Conservation (phyloP, 2,888 invertebrate species). For the Thyatira batis region DNA sequence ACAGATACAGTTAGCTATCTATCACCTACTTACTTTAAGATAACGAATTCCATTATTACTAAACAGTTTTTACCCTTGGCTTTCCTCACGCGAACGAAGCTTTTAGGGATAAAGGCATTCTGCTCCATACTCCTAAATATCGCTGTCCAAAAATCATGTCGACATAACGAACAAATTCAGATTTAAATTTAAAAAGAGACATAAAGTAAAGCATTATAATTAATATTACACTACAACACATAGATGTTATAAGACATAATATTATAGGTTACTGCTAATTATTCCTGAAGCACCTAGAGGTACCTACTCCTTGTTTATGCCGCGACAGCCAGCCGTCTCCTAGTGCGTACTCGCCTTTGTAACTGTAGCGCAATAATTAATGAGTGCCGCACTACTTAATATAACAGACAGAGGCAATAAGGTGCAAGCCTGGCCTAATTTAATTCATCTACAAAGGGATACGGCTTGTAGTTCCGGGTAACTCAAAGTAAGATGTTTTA, state of each 20-base stretch:
- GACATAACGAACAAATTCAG: too few species aligned
- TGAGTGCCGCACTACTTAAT: slow-evolving; percentile 26
- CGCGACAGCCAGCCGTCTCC: neutral
- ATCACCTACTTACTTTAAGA: neutral
- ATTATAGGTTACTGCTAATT: neutral
- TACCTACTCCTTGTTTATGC: neutral
- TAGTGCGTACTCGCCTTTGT: neutral
- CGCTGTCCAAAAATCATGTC: too few species aligned
- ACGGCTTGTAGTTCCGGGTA: slow-evolving; percentile 54
- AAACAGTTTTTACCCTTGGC: too few species aligned
- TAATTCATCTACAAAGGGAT: slow-evolving; percentile 61
- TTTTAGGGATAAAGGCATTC: too few species aligned
- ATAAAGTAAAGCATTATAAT: too few species aligned
- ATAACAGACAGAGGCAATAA: slow-evolving; percentile 16
- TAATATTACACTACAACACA: too few species aligned
- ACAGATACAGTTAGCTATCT: neutral
- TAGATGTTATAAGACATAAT: too few species aligned
- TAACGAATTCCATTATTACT: neutral
- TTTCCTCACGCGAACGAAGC: too few species aligned
- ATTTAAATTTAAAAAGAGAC: too few species aligned
- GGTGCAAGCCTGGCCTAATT: slow-evolving; percentile 56
- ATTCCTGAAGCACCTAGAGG: neutral
- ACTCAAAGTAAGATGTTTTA: slow-evolving; percentile 79
- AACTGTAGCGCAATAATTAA: neutral
- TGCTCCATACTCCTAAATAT: too few species aligned